A percentile compares a stretch with the other conserved stretches of the same genome.
These are phyloP conservation scores for Pandemis cinnamomeana DNA, from an alignment of 2,888 invertebrate genomes.

Conservation along the genomic window DNA sequence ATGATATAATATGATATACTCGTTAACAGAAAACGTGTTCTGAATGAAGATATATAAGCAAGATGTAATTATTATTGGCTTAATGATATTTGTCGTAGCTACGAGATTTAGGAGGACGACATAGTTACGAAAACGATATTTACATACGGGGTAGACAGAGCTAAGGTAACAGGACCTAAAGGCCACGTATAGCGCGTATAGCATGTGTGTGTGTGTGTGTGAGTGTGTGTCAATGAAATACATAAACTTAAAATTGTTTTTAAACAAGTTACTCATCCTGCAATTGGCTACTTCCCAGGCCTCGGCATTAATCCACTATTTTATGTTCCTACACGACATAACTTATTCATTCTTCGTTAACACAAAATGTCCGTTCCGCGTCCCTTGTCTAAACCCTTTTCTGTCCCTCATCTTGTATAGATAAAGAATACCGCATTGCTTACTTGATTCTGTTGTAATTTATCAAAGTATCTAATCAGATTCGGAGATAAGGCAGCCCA, in stretches of 20 bases:
- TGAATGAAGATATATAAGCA: slow-evolving; percentile 30
- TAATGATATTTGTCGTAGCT: slow-evolving; percentile 7
- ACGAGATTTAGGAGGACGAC: not conserved
- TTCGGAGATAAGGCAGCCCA: slow-evolving; percentile 62
- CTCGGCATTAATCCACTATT: too few species aligned
- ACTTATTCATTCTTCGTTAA: slow-evolving; percentile 24
- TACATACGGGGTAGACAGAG: not conserved
- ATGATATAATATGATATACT: slow-evolving; percentile 40
- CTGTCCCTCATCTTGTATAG: slow-evolving; percentile 54
- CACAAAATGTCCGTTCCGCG: slow-evolving; percentile 44
- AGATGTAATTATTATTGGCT: slow-evolving; percentile 16
- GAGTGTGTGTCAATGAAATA: too few species aligned
- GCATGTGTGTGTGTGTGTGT: too few species aligned
- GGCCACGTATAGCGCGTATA: too few species aligned
- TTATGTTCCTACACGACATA: not conserved
- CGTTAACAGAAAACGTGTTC: slow-evolving; percentile 39
- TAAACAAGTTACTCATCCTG: too few species aligned
- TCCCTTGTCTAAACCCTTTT: slow-evolving; percentile 49
- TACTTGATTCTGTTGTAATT: slow-evolving; percentile 68
- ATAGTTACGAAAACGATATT: not conserved
- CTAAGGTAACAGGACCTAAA: too few species aligned
- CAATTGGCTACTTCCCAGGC: too few species aligned
- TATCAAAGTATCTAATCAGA: slow-evolving; percentile 64
- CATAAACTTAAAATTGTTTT: too few species aligned
- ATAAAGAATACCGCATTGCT: slow-evolving; percentile 51